Conservation (phyloP, 2,888 invertebrate genomes). For the Drepana falcataria region DNA sequence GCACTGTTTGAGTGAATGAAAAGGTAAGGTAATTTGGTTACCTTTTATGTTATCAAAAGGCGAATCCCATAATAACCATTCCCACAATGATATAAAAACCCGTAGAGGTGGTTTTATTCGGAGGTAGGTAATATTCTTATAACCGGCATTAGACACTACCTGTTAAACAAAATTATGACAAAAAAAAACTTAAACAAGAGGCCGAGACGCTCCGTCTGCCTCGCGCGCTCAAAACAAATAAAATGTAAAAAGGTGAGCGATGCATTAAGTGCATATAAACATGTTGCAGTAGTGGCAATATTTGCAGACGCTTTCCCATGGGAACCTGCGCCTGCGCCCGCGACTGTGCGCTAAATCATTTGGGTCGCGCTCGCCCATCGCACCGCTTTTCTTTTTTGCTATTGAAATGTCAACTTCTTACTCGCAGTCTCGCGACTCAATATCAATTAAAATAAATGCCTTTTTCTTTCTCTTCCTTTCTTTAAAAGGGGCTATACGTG, state of each 20-base stretch:
- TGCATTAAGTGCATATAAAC: conserved; percentile 79
- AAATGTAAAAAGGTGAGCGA: conserved; percentile 74
- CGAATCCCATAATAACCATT: not conserved
- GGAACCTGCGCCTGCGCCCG: conserved; percentile 50
- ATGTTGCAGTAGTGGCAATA: conserved; percentile 77
- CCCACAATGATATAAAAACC: not conserved
- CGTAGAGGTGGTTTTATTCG: conserved; percentile 11
- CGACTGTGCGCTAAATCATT: conserved; percentile 64
- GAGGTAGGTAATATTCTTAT: conserved; percentile 50
- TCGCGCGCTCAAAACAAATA: conserved; percentile 67
- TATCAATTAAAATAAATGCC: conserved; percentile 49
- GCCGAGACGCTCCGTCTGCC: conserved; percentile 69
- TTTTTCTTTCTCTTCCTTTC: conserved; percentile 18
- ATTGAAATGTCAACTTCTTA: conserved; percentile 69
- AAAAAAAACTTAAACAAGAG: conserved; percentile 65
- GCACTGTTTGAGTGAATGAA: conserved; percentile 18
- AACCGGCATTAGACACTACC: conserved; percentile 60
- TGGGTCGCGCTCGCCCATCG: conserved; percentile 36
- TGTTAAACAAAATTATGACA: conserved; percentile 69
- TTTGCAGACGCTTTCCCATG: conserved; percentile 75
- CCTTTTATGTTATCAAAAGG: conserved; percentile 5
- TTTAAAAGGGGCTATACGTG: not conserved
- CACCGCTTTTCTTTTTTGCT: conserved; percentile 62
- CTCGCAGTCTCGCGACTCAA: conserved; percentile 30
- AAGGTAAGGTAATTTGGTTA: conserved; percentile 13